A percentile compares a stretch with the other conserved stretches of the same genome.
Evolutionary conservation across 2,888 invertebrate species (phyloP).

Genomic region (Chrysotoxum bicinctum): DNA sequence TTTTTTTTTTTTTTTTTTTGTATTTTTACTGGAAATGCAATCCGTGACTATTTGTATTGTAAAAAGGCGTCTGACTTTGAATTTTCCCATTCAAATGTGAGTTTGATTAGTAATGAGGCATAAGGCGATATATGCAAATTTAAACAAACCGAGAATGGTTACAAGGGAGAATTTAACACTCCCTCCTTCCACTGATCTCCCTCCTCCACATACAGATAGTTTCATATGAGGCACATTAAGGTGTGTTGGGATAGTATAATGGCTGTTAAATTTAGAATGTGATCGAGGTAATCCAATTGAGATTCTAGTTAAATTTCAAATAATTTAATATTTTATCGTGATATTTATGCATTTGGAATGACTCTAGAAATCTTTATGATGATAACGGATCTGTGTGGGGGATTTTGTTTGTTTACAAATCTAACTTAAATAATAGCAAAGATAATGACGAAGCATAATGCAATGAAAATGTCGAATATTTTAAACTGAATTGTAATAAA

Average conservation of each 20-base stretch:
- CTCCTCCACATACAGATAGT: background rate
- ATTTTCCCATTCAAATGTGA: constrained; percentile 64
- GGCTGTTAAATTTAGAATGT: constrained; percentile 64
- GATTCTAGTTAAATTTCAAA: constrained; percentile 31
- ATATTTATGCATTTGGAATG: constrained; percentile 13
- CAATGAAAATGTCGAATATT: background rate
- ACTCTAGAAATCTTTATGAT: background rate
- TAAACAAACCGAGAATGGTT: constrained; percentile 39
- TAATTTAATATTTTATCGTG: constrained; percentile 7
- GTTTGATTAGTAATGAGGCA: constrained; percentile 63
- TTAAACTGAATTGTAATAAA: no score
- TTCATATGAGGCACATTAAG: constrained; percentile 45
- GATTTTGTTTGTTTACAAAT: background rate
- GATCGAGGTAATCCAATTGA: constrained; percentile 56
- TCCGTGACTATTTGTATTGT: constrained; percentile 47
- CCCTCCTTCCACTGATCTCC: no score
- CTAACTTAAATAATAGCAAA: background rate
- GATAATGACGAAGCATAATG: background rate
- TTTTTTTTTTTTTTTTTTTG: background rate
- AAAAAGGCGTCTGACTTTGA: constrained; percentile 70
- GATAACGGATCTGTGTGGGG: constrained; percentile 17
- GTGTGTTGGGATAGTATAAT: constrained; percentile 44
- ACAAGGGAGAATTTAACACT: constrained; percentile 41
- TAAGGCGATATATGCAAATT: constrained; percentile 68
- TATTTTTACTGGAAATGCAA: constrained; percentile 20